Percentiles rank a stretch among this genome's conserved stretches.
Conservation (phyloP, 1,140 invertebrate species). For the Euura lappo region DNA sequence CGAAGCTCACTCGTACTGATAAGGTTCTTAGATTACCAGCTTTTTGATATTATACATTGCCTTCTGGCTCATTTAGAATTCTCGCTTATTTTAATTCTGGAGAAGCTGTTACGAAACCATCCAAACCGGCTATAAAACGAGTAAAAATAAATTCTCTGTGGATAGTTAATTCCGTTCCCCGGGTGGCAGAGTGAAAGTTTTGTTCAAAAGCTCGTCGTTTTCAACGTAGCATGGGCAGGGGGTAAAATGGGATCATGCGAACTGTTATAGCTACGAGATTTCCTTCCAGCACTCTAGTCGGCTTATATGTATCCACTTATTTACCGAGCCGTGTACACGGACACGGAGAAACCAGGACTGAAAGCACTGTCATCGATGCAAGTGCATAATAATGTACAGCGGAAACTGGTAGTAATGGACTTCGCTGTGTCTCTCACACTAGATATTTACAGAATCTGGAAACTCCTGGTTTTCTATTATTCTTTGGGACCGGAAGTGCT, state of each 20-base stretch:
- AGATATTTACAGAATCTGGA: not conserved
- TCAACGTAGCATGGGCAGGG: no score
- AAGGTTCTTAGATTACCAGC: no score
- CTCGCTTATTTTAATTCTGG: no score
- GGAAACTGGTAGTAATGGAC: constrained; percentile 4
- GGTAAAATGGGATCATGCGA: not conserved
- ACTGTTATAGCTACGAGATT: not conserved
- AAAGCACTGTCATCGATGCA: no score
- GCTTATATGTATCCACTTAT: not conserved
- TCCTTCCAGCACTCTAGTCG: not conserved
- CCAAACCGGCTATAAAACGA: no score
- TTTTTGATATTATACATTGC: no score
- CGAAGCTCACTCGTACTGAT: no score
- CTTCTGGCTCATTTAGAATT: no score
- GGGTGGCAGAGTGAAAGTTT: not conserved
- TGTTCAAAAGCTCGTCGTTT: no score
- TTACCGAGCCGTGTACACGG: not conserved
- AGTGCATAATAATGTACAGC: not conserved
- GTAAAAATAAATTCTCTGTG: no score
- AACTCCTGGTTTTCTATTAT: not conserved
- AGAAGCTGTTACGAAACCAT: no score
- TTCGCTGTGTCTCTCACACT: not conserved
- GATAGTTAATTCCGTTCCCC: not conserved
- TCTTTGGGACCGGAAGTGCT: not conserved
- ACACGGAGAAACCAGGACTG: no score